Conservation (phyloP, 2,888 invertebrate genomes). For the Heliconius aoede region DNA sequence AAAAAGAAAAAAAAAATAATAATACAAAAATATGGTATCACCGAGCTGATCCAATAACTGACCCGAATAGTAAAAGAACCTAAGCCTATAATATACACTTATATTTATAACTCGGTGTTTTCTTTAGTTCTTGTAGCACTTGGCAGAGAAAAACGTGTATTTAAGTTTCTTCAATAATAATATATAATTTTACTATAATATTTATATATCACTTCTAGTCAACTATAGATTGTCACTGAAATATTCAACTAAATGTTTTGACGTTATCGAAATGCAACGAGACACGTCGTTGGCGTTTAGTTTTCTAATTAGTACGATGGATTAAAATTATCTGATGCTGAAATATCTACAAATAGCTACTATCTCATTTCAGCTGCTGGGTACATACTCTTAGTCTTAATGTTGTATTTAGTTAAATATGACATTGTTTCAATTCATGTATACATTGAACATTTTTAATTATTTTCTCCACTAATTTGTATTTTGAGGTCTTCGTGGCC, state of each 20-base stretch:
- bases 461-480: not conserved
- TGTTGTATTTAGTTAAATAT: not conserved
- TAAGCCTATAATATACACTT: too few relatives aligned
- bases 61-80: too few relatives aligned
- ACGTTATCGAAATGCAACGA: slow-evolving; percentile 42
- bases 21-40: too few relatives aligned
- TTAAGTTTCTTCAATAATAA: too few relatives aligned
- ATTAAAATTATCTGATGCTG: slow-evolving; percentile 3
- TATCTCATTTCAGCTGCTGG: not conserved
- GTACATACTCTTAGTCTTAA: not conserved
- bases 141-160: not conserved
- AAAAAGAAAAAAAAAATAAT: too few relatives aligned
- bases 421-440: not conserved
- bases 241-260: slow-evolving; percentile 40
- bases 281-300: slow-evolving; percentile 35
- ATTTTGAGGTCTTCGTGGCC: not conserved
- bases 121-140: too few relatives aligned
- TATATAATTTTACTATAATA: too few relatives aligned
- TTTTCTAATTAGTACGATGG: slow-evolving; percentile 40
- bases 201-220: slow-evolving; percentile 33
- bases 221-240: slow-evolving; percentile 33
- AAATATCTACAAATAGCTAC: not conserved
- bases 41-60: too few relatives aligned
- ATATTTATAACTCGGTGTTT: too few relatives aligned
- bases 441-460: not conserved